A percentile compares a stretch with the other conserved stretches of the same genome.
These are phyloP conservation scores for Brachyistius frenatus DNA, from an alignment of 2,113 vertebrate species.

Conservation along the genomic window DNA sequence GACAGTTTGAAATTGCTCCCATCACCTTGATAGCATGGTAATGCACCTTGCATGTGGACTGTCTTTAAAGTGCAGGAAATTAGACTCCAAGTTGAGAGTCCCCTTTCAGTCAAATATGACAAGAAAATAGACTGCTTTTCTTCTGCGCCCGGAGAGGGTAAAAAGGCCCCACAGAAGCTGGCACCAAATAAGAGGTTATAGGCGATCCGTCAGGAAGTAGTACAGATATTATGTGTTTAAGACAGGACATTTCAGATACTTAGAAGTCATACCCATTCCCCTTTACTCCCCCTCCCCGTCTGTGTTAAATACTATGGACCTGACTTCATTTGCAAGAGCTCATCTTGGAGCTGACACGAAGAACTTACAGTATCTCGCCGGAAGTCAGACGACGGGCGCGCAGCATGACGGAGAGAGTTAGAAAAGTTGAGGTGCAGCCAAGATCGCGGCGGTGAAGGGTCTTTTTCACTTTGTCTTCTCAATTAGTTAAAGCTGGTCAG, in stretches of 20 bases:
- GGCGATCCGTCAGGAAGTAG: conserved; percentile 81
- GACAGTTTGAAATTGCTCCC: conserved; percentile 78
- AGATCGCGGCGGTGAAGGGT: conserved; percentile 74
- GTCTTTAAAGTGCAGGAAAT: conserved; percentile 81
- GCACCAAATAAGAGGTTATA: conserved; percentile 74
- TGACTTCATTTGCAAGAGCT: conserved; percentile 78
- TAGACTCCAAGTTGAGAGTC: conserved; percentile 79
- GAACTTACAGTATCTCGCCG: conserved; percentile 62
- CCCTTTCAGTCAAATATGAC: conserved; percentile 81
- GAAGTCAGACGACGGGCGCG: conserved; percentile 67
- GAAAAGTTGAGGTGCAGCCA: conserved; percentile 79
- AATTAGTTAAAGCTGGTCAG: conserved; percentile 85
- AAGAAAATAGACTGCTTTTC: conserved; percentile 80
- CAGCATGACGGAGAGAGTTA: conserved; percentile 66
- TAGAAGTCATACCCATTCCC: conserved; percentile 70
- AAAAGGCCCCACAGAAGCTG: conserved; percentile 65
- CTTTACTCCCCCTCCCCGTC: conserved; percentile 46
- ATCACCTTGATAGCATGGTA: conserved; percentile 82
- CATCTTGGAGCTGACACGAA: conserved; percentile 64
- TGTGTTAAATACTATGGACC: conserved; percentile 61
- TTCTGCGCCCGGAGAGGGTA: conserved; percentile 58
- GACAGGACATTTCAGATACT: conserved; percentile 80
- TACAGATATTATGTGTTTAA: conserved; percentile 79
- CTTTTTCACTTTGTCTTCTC: conserved; percentile 84
- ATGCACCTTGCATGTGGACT: conserved; percentile 75